Evolutionary conservation across 23 tunicate species (phyloP).

Genomic region (Clavelina lepadiformis): DNA sequence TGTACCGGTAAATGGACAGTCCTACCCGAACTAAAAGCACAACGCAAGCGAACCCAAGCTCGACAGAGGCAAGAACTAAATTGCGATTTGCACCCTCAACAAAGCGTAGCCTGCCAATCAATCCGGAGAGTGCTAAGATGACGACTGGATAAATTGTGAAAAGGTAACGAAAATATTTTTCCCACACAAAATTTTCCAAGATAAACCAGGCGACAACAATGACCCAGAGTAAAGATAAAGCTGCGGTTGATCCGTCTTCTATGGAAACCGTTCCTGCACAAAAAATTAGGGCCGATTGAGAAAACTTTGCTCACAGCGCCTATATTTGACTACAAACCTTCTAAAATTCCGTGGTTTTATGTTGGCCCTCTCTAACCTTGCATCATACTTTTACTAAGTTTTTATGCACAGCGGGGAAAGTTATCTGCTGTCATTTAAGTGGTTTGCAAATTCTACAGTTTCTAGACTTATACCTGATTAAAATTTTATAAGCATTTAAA

Average conservation of each 20-base stretch:
- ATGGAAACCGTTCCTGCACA: neutral
- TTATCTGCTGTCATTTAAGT: too few species aligned
- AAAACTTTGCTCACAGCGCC: too few species aligned
- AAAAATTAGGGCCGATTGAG: neutral
- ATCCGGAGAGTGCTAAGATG: constrained; percentile 38
- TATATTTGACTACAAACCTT: too few species aligned
- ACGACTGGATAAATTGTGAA: constrained; percentile 50
- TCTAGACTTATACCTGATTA: too few species aligned
- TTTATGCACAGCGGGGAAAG: too few species aligned
- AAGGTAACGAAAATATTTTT: constrained; percentile 57
- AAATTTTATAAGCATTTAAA: too few species aligned
- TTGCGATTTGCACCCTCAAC: constrained; percentile 16
- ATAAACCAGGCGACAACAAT: constrained; percentile 32
- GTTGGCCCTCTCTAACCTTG: too few species aligned
- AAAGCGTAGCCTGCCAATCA: constrained; percentile 16
- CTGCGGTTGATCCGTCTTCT: constrained; percentile 22
- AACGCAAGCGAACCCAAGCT: constrained; percentile 6
- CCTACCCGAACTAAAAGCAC: constrained; percentile 3
- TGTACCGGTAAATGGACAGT: constrained; percentile 2
- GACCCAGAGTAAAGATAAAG: neutral
- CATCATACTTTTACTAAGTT: too few species aligned
- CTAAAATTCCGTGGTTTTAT: too few species aligned
- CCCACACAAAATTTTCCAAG: constrained; percentile 65
- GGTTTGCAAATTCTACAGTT: too few species aligned
- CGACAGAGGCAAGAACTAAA: constrained; percentile 21